Conservation (phyloP, 1,140 invertebrate species). For the Drosophila neocordata region DNA sequence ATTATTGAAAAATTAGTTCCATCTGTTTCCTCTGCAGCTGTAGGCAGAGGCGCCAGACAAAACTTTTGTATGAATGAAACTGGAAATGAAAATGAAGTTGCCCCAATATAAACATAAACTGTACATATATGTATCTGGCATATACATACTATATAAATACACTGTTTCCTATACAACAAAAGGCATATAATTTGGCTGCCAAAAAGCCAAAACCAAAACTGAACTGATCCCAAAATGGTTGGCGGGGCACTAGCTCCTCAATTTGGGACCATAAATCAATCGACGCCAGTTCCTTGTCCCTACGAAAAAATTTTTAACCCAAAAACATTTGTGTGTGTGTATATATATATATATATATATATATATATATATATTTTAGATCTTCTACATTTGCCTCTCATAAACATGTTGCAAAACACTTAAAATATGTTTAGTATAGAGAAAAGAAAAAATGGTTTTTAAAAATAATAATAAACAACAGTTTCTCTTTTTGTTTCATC, state of each 20-base stretch:
- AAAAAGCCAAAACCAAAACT: constrained; percentile 12
- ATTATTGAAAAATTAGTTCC: constrained; percentile 78
- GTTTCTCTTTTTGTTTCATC: constrained; percentile 22
- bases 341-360: constrained; percentile 13
- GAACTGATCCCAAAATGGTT: constrained; percentile 9
- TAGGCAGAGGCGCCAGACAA: constrained; percentile 2
- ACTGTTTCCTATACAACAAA: constrained; percentile 29
- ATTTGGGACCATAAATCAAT: constrained; percentile 77
- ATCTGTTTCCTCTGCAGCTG: constrained; percentile 72
- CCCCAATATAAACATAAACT: constrained; percentile 2
- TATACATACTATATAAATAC: constrained; percentile 6
- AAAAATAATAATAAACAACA: constrained; percentile 45
- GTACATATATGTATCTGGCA: neutral
- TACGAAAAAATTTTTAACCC: constrained; percentile 43
- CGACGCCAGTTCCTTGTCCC: constrained; percentile 49
- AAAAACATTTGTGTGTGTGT: constrained; percentile 28
- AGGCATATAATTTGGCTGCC: constrained; percentile 29
- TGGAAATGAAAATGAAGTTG: constrained; percentile 63
- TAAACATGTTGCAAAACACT: constrained; percentile 76
- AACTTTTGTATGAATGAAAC: constrained; percentile 18
- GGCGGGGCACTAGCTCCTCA: constrained; percentile 54
- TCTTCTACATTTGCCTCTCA: constrained; percentile 44
- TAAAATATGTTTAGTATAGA: constrained; percentile 44
- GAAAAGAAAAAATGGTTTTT: constrained; percentile 19
- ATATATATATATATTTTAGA: constrained; percentile 33